A percentile compares a stretch with the other conserved stretches of the same genome.
Conservation (phyloP, 2,797 vertebrate species). For the Carduelis carduelis region DNA sequence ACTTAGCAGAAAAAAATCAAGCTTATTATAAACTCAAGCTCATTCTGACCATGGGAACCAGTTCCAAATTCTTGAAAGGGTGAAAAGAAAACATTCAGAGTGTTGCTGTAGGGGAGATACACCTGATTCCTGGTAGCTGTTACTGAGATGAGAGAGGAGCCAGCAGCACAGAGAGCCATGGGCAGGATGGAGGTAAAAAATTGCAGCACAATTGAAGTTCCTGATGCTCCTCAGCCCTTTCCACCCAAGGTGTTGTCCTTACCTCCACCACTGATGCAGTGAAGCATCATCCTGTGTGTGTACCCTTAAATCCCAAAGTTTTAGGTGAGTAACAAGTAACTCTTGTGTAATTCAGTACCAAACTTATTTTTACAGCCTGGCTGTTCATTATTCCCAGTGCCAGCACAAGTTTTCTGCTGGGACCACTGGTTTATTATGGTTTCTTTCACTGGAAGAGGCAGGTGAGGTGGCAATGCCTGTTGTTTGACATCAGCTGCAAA, state of each 20-base stretch:
- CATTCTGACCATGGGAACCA: fast-evolving
- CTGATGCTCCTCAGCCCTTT: not conserved
- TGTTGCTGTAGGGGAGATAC: not conserved
- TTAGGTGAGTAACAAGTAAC: not conserved
- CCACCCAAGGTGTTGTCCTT: not conserved
- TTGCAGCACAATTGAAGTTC: not conserved
- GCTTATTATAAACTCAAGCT: not conserved
- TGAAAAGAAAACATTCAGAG: not conserved
- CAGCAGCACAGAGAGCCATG: not conserved
- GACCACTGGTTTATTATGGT: not conserved
- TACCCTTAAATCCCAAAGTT: not conserved
- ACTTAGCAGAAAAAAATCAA: not conserved
- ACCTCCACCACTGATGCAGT: not conserved
- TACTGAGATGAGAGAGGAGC: not conserved
- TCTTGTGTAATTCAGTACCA: not conserved
- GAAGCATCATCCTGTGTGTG: not conserved
- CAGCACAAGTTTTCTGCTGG: not conserved
- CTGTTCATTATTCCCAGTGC: not conserved
- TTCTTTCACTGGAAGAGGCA: not conserved
- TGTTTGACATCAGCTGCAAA: not conserved
- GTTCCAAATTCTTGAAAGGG: not conserved
- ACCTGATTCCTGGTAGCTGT: not conserved
- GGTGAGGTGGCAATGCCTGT: not conserved
- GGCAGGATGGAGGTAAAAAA: not conserved
- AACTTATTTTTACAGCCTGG: not conserved